A percentile compares a stretch with the other conserved stretches of the same genome.
Evolutionary conservation across 2,888 invertebrate species (phyloP).

Genomic region (Cerastis leucographa): DNA sequence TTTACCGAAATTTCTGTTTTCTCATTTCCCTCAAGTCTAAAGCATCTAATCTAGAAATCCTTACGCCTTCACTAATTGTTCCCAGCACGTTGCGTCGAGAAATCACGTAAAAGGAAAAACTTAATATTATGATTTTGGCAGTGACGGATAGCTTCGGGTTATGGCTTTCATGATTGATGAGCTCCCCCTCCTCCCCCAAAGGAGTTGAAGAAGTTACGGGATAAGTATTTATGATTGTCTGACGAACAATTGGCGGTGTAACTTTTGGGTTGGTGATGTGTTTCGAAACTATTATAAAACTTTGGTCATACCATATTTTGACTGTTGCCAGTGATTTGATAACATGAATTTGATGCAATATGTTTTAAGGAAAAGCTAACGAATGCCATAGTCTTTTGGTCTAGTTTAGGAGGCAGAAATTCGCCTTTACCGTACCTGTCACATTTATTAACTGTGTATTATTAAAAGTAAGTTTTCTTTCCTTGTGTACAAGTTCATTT

Average conservation of each 20-base stretch:
- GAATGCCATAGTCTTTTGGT: not conserved
- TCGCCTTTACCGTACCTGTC: not conserved
- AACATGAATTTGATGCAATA: too few relatives aligned
- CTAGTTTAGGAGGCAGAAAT: not conserved
- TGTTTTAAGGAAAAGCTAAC: too few relatives aligned
- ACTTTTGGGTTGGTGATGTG: not conserved
- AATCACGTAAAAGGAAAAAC: constrained; percentile 49
- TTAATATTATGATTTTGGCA: constrained; percentile 64
- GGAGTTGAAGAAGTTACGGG: constrained; percentile 29
- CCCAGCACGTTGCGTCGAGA: constrained; percentile 18
- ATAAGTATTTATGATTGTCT: constrained; percentile 34
- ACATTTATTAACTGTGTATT: not conserved
- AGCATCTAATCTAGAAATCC: constrained; percentile 18
- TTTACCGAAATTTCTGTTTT: not conserved
- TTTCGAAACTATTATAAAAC: not conserved
- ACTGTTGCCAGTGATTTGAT: not conserved
- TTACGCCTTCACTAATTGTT: constrained; percentile 53
- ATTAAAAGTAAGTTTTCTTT: not conserved
- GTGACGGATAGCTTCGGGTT: constrained; percentile 55
- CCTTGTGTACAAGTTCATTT: not conserved
- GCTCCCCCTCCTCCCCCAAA: not conserved
- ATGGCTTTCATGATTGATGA: constrained; percentile 54
- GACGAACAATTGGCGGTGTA: not conserved
- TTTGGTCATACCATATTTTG: not conserved
- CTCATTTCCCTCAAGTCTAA: not conserved